Evolutionary conservation across 2,888 invertebrate species (phyloP), one percentile per base, ranked within the genome.

Genomic region (Hanleya hanleyi): DNA sequence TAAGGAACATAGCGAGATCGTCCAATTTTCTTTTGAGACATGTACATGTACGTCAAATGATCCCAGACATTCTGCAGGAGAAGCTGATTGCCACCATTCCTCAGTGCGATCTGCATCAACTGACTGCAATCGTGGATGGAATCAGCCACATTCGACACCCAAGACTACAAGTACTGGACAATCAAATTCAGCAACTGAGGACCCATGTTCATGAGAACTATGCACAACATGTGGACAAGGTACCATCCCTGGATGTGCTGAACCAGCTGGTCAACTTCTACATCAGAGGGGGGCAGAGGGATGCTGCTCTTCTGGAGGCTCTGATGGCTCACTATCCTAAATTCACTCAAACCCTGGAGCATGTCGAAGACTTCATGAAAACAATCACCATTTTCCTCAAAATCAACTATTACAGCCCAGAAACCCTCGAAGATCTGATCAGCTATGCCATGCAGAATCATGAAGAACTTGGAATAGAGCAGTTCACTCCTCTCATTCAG

Each of bases 101-200:
- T 4, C 75, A 75, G 32, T 77, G 77, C 29, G 57, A 67, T 22
- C 69, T 74, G 5, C 49, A 50, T 3, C 74, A 73, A 33, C 37
- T 75, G 50, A 36, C 67, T 15, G 32, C 67, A 3, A 70, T 81
- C 7, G 64, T 77, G 51, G 67, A 47, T 18, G 77, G 76, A 9
- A 62, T 81, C 26, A 75, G 75, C 50, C 64, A 72, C 22, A 73
- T 77, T 73, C 69, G 73, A 50, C 51, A 69, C 6, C 75, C 78
- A 2, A 71, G 75, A 72, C 50, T 68, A 18, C 73, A 76, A 15
- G 57, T 72, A 47, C 61, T 76, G 66, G 75, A 74, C 33, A 68
- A 66, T 29, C 78, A 77, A 68, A 37, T 75, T 4, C 65, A 70
- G 36, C 37, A 76, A 22, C 47, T 76, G 32, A 67, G 67, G 57